Percentiles rank a stretch among this genome's conserved stretches.
phyloP scores from a whole-genome alignment of 1,140 invertebrate species.

The Formica exsecta region DNA sequence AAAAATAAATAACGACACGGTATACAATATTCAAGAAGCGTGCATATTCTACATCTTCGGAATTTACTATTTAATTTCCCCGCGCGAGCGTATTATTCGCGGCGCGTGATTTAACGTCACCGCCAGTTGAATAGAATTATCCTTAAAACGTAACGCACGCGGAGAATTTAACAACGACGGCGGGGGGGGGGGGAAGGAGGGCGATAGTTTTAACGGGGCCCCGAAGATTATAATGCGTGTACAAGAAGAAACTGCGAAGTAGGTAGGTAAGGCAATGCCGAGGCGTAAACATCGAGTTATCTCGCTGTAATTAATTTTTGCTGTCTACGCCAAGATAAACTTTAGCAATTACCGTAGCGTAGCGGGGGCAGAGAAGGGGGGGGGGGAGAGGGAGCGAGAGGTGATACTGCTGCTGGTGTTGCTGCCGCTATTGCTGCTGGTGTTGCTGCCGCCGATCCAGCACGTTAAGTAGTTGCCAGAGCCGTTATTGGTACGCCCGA shows the following conservation, averaged over 20 bases:
- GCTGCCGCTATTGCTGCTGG: background rate
- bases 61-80: background rate
- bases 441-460: background rate
- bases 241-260: slow-evolving; percentile 60
- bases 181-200: background rate
- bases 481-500: slow-evolving; percentile 55
- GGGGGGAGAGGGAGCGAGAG: background rate
- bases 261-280: slow-evolving; percentile 54
- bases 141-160: slow-evolving; percentile 30
- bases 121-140: slow-evolving; percentile 47
- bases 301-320: slow-evolving; percentile 74
- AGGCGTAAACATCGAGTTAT: slow-evolving; percentile 68
- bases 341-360: slow-evolving; percentile 75
- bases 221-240: slow-evolving; percentile 63
- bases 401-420: slow-evolving; percentile 26
- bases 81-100: slow-evolving; percentile 35
- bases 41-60: background rate
- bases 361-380: background rate
- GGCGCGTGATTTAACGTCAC: slow-evolving; percentile 53
- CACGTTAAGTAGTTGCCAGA: slow-evolving; percentile 39
- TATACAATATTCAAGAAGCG: slow-evolving; percentile 30
- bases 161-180: background rate
- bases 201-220: slow-evolving; percentile 19
- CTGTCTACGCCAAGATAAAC: slow-evolving; percentile 75
- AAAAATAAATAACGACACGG: slow-evolving; percentile 51